Evolutionary conservation across 2,888 invertebrate genomes (phyloP), one percentile per base, ranked within the genome.

Genomic region (Platypus cylindrus): DNA sequence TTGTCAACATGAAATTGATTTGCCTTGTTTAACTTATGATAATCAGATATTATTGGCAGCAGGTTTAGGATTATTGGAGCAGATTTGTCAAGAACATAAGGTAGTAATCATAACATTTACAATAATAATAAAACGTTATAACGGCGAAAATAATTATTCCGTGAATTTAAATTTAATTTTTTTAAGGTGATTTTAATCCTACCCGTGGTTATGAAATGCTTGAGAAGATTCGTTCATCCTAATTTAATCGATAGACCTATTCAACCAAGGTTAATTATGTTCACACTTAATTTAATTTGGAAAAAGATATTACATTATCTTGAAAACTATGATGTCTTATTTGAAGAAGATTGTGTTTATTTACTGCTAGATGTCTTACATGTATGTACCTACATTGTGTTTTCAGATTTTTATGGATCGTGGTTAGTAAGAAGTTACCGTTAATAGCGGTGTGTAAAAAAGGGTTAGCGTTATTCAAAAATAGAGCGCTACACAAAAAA

Each of bases 261-360:
- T 23, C 55, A 63, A 38, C 48, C 50, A 17, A 60, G 57, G 39
- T 46, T 65, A 20, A 39, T 64, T n/a, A 50, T 66, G 33, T 53
- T 57, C 12, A 48, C 56, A 8, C 53, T 65, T 14, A 55, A 58
- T 32, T 63, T 60, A 37, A 46, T 65, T 16, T 66, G 67, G 66
- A 55, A 60, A 32, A 52, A 52, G 31, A 44, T 64, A 16, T 36
- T 55, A 2, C 42, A 45, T 37, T 51, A 50, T 31, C 45, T 54
- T 3, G 32, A 25, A 7, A 50, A 47, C 17, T 45, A 57, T 3
- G 34, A 49, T 14, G 38, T 47, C 15, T 67, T 68, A 42, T 43
- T 64, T 3, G 47, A 52, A 16, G 36, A 37, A n/a, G 59, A 59
- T 7, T 65, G 59, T 5, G 38, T 50, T 18, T 54, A 50, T 40